phyloP scores from a whole-genome alignment of 2,888 invertebrate species.

The Buathra laborator region DNA sequence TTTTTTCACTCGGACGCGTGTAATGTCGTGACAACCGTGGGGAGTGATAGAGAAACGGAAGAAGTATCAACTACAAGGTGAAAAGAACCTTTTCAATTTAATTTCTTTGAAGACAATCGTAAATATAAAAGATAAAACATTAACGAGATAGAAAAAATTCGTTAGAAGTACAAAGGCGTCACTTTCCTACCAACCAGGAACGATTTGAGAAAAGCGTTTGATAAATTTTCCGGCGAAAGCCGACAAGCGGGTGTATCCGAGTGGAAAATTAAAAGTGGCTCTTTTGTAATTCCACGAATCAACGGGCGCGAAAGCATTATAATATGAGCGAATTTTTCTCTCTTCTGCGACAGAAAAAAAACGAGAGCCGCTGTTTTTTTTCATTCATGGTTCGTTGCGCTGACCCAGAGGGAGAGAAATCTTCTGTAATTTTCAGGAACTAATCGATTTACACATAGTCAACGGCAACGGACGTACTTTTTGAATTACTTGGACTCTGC shows the following conservation, averaged over 20 bases:
- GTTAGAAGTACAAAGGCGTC: not conserved
- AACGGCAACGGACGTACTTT: not conserved
- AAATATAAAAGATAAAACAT: not conserved
- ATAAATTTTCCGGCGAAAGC: not conserved
- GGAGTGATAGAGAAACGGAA: not conserved
- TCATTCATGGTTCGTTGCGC: slow-evolving; percentile 8
- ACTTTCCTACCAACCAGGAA: not conserved
- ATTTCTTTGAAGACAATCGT: not conserved
- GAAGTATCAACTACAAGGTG: too few species aligned
- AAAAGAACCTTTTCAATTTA: not conserved
- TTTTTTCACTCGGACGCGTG: not conserved
- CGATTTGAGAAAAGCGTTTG: slow-evolving; percentile 4
- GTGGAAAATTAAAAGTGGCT: slow-evolving; percentile 13
- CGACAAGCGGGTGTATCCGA: not conserved
- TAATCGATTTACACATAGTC: slow-evolving; percentile 14
- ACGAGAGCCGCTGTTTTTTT: not conserved
- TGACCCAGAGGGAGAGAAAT: slow-evolving; percentile 3
- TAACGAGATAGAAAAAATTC: slow-evolving; percentile 12
- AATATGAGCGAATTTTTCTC: slow-evolving; percentile 6
- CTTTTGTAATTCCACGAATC: slow-evolving; percentile 24
- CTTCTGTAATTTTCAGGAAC: slow-evolving; percentile 10
- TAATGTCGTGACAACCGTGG: not conserved
- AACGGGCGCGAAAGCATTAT: slow-evolving; percentile 5
- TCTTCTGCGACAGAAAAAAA: not conserved
- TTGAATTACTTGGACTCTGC: slow-evolving; percentile 12